phyloP scores from a whole-genome alignment of 1,140 invertebrate species.

The Oreohelix idahoensis region DNA sequence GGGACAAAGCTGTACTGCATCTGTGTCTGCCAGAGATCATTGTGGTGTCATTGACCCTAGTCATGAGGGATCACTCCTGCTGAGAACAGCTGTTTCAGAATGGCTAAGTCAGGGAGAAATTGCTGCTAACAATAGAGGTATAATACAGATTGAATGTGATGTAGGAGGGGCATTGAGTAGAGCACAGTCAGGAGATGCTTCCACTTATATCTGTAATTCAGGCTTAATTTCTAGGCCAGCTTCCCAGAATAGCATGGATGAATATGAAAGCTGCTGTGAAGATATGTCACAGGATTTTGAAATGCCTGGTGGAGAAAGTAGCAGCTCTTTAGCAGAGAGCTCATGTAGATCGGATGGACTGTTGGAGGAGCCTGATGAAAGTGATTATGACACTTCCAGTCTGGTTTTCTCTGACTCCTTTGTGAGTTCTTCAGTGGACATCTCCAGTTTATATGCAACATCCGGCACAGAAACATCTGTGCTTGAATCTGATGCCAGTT shows the following conservation, averaged over 20 bases:
- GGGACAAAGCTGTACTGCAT: too few species aligned
- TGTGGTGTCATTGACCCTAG: too few species aligned
- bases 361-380: background rate
- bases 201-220: background rate
- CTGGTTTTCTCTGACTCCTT: slow-evolving; percentile 7
- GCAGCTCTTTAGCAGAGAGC: background rate
- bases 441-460: background rate
- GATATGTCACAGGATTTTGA: background rate
- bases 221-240: background rate
- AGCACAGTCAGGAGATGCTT: background rate
- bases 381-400: slow-evolving; percentile 25
- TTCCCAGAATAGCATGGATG: background rate
- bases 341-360: background rate
- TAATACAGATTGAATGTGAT: background rate
- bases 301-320: background rate
- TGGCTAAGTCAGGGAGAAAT: too few species aligned
- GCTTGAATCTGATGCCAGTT: background rate
- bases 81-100: too few species aligned
- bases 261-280: slow-evolving; percentile 19
- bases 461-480: background rate
- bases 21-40: too few species aligned
- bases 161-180: background rate
- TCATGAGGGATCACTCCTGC: too few species aligned
- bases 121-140: background rate
- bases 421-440: background rate